Percentiles rank a stretch among this genome's conserved stretches.
Conservation (phyloP, 2,888 invertebrate species). For the Andrena chrysosceles region DNA sequence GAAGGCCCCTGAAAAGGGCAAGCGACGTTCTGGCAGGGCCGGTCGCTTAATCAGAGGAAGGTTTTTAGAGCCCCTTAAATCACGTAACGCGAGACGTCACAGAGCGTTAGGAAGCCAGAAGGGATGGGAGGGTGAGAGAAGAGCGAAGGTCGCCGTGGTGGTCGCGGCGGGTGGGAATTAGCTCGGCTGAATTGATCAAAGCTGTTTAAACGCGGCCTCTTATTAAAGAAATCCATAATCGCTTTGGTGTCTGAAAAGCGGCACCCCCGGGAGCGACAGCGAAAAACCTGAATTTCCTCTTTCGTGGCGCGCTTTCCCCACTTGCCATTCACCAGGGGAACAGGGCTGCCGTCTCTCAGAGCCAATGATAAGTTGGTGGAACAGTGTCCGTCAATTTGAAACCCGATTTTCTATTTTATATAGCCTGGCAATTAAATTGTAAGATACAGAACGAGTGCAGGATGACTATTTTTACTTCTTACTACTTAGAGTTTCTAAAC, state of each 20-base stretch:
- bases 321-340: not conserved
- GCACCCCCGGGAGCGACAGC: conserved; percentile 40
- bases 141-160: conserved; percentile 58
- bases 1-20: conserved; percentile 76
- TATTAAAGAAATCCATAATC: conserved; percentile 83
- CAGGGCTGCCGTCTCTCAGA: not conserved
- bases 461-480: no score
- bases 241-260: conserved; percentile 74
- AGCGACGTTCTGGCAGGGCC: conserved; percentile 76
- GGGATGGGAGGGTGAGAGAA: conserved; percentile 17
- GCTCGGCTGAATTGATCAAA: conserved; percentile 82
- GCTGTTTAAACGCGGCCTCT: conserved; percentile 83
- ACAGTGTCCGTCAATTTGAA: no score
- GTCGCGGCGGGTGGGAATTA: conserved; percentile 80
- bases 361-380: not conserved
- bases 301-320: conserved; percentile 25
- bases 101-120: conserved; percentile 59
- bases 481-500: no score
- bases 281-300: conserved; percentile 68
- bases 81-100: conserved; percentile 79
- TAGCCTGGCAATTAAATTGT: not conserved
- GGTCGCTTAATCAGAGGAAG: conserved; percentile 82
- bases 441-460: no score
- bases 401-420: not conserved
- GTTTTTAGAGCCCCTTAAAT: conserved; percentile 83